Evolutionary conservation across 2,797 vertebrate species (phyloP).

Genomic region (Lithobates sylvaticus): DNA sequence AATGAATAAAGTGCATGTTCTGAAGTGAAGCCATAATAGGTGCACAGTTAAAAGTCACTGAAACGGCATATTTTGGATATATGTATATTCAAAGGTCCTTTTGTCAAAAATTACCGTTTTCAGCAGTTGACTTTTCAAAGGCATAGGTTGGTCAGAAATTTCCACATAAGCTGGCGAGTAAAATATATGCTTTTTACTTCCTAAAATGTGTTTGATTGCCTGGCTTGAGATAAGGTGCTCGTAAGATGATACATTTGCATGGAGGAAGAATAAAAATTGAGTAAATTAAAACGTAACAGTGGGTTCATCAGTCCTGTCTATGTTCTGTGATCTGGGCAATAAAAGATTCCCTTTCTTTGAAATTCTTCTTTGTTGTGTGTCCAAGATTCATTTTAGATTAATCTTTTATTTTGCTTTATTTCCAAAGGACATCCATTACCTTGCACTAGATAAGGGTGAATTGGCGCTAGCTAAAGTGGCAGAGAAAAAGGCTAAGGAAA

Average conservation of each 20-base stretch:
- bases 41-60: slow-evolving; percentile 5
- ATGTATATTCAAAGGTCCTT: slow-evolving; percentile 40
- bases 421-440: slow-evolving; percentile 99
- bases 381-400: slow-evolving; percentile 89
- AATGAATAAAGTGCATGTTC: background rate
- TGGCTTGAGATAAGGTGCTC: slow-evolving; percentile 59
- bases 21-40: background rate
- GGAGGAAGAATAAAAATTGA: slow-evolving; percentile 65
- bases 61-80: slow-evolving; percentile 5
- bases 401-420: slow-evolving; percentile 90
- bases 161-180: slow-evolving; percentile 59
- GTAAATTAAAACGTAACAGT: slow-evolving; percentile 73
- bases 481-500: slow-evolving; percentile 92
- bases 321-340: slow-evolving; percentile 74
- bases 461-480: slow-evolving; percentile 93
- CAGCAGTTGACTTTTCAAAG: slow-evolving; percentile 62
- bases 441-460: slow-evolving; percentile 95
- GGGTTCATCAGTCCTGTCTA: slow-evolving; percentile 70
- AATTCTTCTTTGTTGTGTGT: slow-evolving; percentile 75
- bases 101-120: slow-evolving; percentile 47
- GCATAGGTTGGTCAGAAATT: slow-evolving; percentile 40
- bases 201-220: slow-evolving; percentile 54
- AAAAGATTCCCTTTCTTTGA: slow-evolving; percentile 72
- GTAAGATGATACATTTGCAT: slow-evolving; percentile 68
- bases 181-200: slow-evolving; percentile 59